These are phyloP conservation scores for Toxostoma redivivum DNA, from an alignment of 2,113 vertebrate species.

Conservation along the genomic window DNA sequence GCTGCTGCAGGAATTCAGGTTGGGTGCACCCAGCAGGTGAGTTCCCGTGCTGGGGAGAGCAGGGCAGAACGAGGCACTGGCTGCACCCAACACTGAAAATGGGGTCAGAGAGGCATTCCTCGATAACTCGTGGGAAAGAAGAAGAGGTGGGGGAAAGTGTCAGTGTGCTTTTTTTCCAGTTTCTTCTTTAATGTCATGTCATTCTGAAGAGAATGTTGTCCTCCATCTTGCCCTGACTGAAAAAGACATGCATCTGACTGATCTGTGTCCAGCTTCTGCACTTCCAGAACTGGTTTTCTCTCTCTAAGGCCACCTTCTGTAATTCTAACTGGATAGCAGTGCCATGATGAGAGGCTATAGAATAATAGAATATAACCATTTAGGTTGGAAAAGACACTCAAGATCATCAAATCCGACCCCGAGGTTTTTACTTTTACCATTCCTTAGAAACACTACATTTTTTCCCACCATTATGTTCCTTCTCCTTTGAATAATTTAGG, in stretches of 20 bases:
- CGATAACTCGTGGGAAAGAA: not conserved
- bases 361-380: not conserved
- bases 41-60: fast-evolving
- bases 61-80: not conserved
- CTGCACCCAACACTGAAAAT: not conserved
- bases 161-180: not conserved
- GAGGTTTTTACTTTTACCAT: not conserved
- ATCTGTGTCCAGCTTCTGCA: not conserved
- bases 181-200: not conserved
- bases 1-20: not conserved
- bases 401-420: not conserved
- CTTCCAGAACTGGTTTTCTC: not conserved
- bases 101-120: not conserved
- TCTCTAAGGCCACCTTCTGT: not conserved
- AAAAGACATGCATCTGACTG: not conserved
- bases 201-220: not conserved
- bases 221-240: not conserved
- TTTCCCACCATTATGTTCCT: not conserved
- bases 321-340: not conserved
- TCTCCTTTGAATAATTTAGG: not conserved
- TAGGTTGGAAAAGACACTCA: not conserved
- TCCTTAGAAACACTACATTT: not conserved
- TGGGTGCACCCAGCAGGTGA: not conserved
- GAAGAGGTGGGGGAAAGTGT: too few species aligned
- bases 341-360: not conserved